Evolutionary conservation across 1,140 invertebrate species (phyloP).

Genomic region (Eriosoma lanigerum): DNA sequence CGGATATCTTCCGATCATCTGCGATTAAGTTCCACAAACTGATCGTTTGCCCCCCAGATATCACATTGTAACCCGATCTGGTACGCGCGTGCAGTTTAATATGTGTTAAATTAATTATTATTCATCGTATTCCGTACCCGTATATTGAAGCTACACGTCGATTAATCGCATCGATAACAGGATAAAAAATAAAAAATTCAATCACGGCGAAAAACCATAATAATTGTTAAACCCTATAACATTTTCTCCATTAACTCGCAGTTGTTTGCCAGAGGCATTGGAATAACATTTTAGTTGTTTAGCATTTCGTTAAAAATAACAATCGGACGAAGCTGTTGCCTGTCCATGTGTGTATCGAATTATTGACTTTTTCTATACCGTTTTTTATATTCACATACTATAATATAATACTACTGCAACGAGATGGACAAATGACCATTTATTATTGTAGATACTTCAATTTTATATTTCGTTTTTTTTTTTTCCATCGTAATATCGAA

Average conservation of each 20-base stretch:
- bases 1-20: constrained; percentile 20
- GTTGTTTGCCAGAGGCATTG: background rate
- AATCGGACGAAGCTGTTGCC: background rate
- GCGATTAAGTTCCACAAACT: background rate
- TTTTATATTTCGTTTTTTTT: too few species aligned
- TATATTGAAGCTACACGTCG: background rate
- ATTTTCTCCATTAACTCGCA: background rate
- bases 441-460: too few species aligned
- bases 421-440: too few species aligned
- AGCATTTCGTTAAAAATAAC: background rate
- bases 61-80: constrained; percentile 12
- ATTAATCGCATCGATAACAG: background rate
- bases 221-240: too few species aligned
- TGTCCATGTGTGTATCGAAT: too few species aligned
- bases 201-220: background rate
- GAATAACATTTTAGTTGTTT: background rate
- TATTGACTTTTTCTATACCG: too few species aligned
- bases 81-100: too few species aligned
- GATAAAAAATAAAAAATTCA: too few species aligned
- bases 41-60: constrained; percentile 13
- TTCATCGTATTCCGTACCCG: background rate
- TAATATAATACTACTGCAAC: too few species aligned
- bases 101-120: constrained; percentile 2
- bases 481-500: too few species aligned
- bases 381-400: too few species aligned